Evolutionary conservation across 2,113 vertebrate genomes (phyloP).

Genomic region (Penelope pileata): DNA sequence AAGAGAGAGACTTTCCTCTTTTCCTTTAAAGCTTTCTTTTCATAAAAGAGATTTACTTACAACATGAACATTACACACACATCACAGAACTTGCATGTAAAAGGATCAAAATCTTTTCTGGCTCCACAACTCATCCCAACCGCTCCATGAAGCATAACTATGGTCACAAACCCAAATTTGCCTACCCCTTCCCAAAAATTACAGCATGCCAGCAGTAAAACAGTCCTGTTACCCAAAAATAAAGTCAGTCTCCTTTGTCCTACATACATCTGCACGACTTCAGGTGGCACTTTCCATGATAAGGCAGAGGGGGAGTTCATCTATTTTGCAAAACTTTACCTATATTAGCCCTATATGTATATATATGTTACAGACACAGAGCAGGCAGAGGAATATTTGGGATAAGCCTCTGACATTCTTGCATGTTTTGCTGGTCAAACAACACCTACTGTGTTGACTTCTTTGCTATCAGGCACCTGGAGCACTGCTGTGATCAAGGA

Average conservation of each 20-base stretch:
- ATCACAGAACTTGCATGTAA: background rate
- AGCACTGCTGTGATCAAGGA: background rate
- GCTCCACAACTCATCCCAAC: background rate
- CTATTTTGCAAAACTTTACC: background rate
- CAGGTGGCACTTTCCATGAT: background rate
- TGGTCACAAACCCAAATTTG: background rate
- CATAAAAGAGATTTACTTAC: background rate
- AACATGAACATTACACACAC: background rate
- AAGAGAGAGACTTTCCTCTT: constrained; percentile 2
- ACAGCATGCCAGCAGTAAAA: background rate
- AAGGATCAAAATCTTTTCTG: background rate
- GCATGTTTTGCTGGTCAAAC: background rate
- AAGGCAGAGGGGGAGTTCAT: background rate
- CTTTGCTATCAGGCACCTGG: background rate
- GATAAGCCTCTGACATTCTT: background rate
- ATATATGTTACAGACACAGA: background rate
- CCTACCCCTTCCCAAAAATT: background rate
- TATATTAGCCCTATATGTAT: background rate
- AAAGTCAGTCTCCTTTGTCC: background rate
- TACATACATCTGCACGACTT: background rate
- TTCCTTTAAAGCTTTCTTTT: constrained; percentile 5
- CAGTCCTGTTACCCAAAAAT: background rate
- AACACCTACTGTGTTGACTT: background rate
- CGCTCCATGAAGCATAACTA: background rate
- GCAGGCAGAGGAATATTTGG: background rate